These are phyloP conservation scores for Pogonophryne albipinna DNA, from an alignment of 2,797 vertebrate species.

Conservation along the genomic window DNA sequence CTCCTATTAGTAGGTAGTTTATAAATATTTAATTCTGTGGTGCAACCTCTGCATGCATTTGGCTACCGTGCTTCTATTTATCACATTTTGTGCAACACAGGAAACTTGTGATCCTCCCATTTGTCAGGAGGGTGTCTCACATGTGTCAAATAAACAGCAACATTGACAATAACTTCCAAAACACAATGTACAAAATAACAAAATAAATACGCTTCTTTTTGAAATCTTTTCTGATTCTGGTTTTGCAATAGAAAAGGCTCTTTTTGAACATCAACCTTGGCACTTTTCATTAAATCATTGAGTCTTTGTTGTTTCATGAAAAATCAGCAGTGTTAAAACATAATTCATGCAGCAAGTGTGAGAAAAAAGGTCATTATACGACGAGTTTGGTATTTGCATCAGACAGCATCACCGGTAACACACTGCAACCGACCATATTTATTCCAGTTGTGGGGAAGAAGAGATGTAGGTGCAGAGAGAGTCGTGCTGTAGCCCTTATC, in stretches of 20 bases:
- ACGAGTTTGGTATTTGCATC: constrained; percentile 46
- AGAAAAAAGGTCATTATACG: constrained; percentile 38
- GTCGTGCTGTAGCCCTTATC: constrained; percentile 39
- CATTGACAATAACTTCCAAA: constrained; percentile 50
- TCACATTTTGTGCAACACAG: constrained; percentile 64
- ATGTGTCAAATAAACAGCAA: constrained; percentile 59
- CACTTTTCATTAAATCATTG: constrained; percentile 53
- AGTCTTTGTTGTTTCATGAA: constrained; percentile 35
- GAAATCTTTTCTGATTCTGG: background rate
- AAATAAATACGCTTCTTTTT: constrained; percentile 66
- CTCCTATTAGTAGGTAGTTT: constrained; percentile 34
- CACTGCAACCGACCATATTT: constrained; percentile 39
- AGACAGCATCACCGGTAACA: constrained; percentile 17
- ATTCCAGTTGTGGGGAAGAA: constrained; percentile 47
- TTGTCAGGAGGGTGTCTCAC: constrained; percentile 25
- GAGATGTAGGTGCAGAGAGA: constrained; percentile 39
- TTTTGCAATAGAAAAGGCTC: constrained; percentile 40
- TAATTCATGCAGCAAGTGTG: constrained; percentile 66
- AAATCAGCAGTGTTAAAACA: constrained; percentile 37
- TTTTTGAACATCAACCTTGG: constrained; percentile 50
- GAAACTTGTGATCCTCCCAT: constrained; percentile 10
- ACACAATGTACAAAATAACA: constrained; percentile 67
- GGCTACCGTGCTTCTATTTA: constrained; percentile 65
- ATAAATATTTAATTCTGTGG: constrained; percentile 47
- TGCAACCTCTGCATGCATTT: constrained; percentile 69